Evolutionary conservation across 2,113 vertebrate genomes (phyloP), one percentile per base, ranked within the genome.

Genomic region (Atractosteus spatula): DNA sequence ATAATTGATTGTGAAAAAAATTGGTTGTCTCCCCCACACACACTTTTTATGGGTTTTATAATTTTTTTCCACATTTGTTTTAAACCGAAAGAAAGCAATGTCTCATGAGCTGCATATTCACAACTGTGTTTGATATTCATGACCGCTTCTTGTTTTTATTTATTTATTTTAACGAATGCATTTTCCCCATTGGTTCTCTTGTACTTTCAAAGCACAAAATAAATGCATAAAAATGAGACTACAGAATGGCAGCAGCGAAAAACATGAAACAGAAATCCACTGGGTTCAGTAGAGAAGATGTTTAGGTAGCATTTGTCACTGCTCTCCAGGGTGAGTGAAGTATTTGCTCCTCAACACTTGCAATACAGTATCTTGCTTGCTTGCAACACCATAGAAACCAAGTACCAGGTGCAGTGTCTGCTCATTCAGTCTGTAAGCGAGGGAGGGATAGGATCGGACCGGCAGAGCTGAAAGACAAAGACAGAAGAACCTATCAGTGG

Each of bases 301-400:
- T 74, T 64, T 71, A 74, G 66, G 74, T 78, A 78, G 80, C 71
- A 61, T 66, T 66, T 80, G 72, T 80, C 80, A 83, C 82, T 79
- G 83, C 65, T 74, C 69, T 67, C 79, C 56, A 81, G 74, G 77
- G 78, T 74, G 85, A 81, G 83, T 74, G 85, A 83, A 76, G 80
- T 80, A 84, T 78, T 81, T 86, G 82, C 86, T 87, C 76, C 84
- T 88, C 64, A 90, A 89, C 81, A 81, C 84, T 86, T 82, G 76
- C 84, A 71, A 82, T 73, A 82, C 77, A 80, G 83, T 65, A 87
- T 87, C 85, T 82, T 84, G 77, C 74, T 69, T 29, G 16, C 54
- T 82, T 67, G 62, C 83, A 90, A 82, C 86, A 81, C 88, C 91
- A 92, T 91, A 89, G 89, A 92, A 90, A 92, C 89, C 75, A 79